These are phyloP conservation scores for Sebastes variabilis DNA, from an alignment of 2,797 vertebrate species.

Conservation along the genomic window DNA sequence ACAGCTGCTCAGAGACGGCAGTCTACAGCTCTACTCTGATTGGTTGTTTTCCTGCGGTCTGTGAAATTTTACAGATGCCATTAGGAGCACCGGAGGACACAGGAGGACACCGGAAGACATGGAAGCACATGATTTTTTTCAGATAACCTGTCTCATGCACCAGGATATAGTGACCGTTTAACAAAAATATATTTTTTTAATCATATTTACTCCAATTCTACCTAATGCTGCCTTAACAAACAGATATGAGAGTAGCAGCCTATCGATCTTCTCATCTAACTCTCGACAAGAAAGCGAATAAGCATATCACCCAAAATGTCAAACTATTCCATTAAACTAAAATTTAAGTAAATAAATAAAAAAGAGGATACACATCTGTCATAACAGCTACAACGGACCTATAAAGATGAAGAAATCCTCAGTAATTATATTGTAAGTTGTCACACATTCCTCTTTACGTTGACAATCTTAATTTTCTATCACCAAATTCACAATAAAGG, in stretches of 20 bases:
- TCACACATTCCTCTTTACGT: neutral
- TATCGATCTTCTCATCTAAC: neutral
- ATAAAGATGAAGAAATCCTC: neutral
- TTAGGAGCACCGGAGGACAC: too few relatives aligned
- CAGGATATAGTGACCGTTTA: too few relatives aligned
- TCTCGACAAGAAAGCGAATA: neutral
- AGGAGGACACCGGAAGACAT: too few relatives aligned
- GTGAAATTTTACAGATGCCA: too few relatives aligned
- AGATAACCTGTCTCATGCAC: too few relatives aligned
- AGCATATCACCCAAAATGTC: neutral
- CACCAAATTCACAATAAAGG: neutral
- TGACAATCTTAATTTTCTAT: neutral
- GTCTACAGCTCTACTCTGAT: too few relatives aligned
- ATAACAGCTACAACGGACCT: neutral
- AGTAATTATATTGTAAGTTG: neutral
- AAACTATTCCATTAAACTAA: neutral
- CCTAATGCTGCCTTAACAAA: neutral
- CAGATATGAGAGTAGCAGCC: neutral
- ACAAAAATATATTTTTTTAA: too few relatives aligned
- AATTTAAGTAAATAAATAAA: neutral
- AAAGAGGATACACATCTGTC: neutral
- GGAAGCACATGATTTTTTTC: too few relatives aligned
- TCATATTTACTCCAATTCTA: too few relatives aligned
- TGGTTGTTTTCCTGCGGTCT: too few relatives aligned
- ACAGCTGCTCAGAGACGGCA: too few relatives aligned